A percentile compares a stretch with the other conserved stretches of the same genome.
These are phyloP conservation scores for Pelodytes ibericus DNA, from an alignment of 2,797 vertebrate genomes.

Conservation along the genomic window DNA sequence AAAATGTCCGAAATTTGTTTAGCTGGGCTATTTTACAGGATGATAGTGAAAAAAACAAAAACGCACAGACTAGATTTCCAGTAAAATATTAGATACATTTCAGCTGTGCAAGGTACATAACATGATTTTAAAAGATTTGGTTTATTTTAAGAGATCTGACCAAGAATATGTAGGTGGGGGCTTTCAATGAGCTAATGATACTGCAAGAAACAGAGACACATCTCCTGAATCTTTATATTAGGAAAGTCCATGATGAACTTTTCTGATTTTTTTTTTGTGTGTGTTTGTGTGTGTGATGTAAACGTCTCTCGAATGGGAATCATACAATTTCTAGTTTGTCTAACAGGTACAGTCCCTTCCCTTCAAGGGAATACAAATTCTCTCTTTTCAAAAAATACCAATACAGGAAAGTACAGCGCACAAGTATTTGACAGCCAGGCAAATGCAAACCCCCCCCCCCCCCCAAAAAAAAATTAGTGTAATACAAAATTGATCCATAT, in stretches of 20 bases:
- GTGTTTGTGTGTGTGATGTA: too few relatives aligned
- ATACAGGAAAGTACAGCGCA: not conserved
- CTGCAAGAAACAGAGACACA: not conserved
- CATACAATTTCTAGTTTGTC: not conserved
- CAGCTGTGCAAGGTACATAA: not conserved
- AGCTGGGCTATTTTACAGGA: too few relatives aligned
- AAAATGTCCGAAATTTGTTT: too few relatives aligned
- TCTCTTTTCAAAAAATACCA: not conserved
- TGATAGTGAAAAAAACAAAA: not conserved
- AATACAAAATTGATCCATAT: too few relatives aligned
- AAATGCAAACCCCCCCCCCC: too few relatives aligned
- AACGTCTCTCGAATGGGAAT: too few relatives aligned
- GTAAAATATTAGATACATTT: not conserved
- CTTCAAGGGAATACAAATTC: not conserved
- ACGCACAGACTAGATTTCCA: not conserved
- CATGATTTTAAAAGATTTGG: not conserved
- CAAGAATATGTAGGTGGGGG: constrained; percentile 6
- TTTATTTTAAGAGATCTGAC: not conserved
- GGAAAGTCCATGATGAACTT: not conserved
- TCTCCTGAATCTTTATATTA: not conserved
- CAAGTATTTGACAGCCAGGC: too few relatives aligned
- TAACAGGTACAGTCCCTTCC: not conserved
- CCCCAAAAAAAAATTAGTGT: too few relatives aligned
- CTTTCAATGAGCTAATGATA: not conserved
- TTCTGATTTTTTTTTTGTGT: not conserved